Base-by-base conservation (phyloP, 2,113 vertebrate species). In the Phrynosoma blainvillii region DNA sequence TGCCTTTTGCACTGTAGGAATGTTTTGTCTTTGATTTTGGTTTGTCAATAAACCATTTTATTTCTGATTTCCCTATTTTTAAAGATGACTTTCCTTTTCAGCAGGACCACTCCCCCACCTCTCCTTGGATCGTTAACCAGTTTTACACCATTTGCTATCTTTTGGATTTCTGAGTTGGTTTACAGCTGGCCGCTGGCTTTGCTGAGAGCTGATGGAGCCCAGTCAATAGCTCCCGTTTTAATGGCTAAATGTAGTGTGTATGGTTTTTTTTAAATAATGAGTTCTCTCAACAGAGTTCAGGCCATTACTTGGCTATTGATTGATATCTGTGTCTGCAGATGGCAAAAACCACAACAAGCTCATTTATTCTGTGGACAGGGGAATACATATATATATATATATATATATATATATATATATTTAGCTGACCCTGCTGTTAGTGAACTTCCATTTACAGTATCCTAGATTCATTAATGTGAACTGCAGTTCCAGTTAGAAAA, bases 261-360 rank as follows among this genome's bases (percentile, higher is more conserved):
- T 92, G 21, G 91, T 93, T 95, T 80, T 62, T 59, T 80, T n/a
- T n/a, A 89, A 95, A 94, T 95, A 93, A 94, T 87, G 85, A 93
- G 36, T 93, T 96, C 81, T 95, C 91, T 92, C 82, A 90, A 81
- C 88, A 95, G 91, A 82, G 87, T 94, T 93, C 88, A 90, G 76
- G 88, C 89, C 88, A 56, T 94, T 93, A 90, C 12, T 66, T 92
- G 88, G 40, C 92, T 93, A 56, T 87, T 92, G 92, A 93, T 89
- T 92, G 92, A 93, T 95, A 91, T 76, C 84, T 89, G 0, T 87
- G 62, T 89, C 89, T 93, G 85, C 80, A 84, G 92, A 94, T 95
- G 88, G 90, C 92, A 92, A 94, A 47, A 94, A 84, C 90, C 76
- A 87, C 79, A 90, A 74, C 52, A 81, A 93, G 90, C 79, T 93